Base-by-base conservation (phyloP, 2,113 vertebrate species). In the Zingel zingel region DNA sequence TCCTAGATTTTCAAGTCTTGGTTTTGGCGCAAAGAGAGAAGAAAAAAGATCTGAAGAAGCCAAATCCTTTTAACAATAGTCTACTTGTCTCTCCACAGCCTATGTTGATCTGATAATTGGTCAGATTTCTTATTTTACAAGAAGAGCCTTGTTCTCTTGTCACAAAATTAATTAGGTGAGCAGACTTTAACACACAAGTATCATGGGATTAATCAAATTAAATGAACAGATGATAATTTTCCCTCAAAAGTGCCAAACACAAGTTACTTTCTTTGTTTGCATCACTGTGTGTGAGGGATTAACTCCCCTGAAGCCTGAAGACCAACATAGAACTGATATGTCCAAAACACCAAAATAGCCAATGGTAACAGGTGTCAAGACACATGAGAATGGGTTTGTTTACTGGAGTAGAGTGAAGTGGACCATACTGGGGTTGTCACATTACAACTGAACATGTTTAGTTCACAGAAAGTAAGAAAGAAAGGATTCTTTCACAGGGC, bases 1-100 rank as follows among this genome's bases (percentile, higher is more conserved):
- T 71, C 61, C 23, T 27, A 5, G 27, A 79, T 80, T 90, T 80
- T 58, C 23, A 43, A 53, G 65, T 2, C 54, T 33, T 48, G 53
- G 66, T 76, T 72, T 77, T 18, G 59, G 73, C 6, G 4, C 14
- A 64, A 72, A n/a, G 27, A 81, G 53, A 66, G n/a, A 66, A 57
- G 43, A 51, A 47, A 56, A 79, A 86, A 58, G 25, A 54, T 63
- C 68, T 33, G 72, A 58, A 63, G 39, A 45, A 63, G 36, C 79
- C 25, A 83, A 81, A 90, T 89, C 86, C 87, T 75, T 79, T 81
- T 25, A 77, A 87, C 84, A 87, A 85, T 74, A 70, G 77, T 27
- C 58, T 61, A 12, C 43, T 86, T 91, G 87, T 90, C 71, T 81
- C 51, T 53, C n/a, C 30, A 13, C 39, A 54, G 63, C 36, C 65